A percentile compares a stretch with the other conserved stretches of the same genome.
phyloP scores from a whole-genome alignment of 2,888 invertebrate species.

The Eristalis arbustorum region DNA sequence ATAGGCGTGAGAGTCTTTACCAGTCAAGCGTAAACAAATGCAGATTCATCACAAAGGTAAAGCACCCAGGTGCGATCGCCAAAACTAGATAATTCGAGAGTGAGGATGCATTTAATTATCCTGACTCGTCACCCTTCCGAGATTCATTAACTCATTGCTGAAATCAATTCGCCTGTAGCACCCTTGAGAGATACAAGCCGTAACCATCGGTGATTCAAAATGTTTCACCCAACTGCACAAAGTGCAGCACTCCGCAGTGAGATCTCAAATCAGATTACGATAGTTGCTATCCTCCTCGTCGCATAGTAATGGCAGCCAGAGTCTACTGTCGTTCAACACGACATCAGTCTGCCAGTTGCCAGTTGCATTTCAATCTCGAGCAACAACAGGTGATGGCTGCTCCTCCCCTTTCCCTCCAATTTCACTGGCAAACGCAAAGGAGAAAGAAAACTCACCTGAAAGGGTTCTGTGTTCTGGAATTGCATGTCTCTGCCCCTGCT shows the following conservation, averaged over 20 bases:
- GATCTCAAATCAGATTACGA: slow-evolving; percentile 50
- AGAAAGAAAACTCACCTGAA: not conserved
- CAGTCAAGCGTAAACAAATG: not conserved
- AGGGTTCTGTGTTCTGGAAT: slow-evolving; percentile 16
- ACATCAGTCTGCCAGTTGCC: slow-evolving; percentile 38
- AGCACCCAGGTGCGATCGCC: not conserved
- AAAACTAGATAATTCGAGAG: not conserved
- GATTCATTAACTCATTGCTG: not conserved
- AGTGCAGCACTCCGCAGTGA: not conserved
- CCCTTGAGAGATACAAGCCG: not conserved
- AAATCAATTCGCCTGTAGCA: not conserved
- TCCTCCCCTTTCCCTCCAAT: not conserved
- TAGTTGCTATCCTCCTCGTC: not conserved
- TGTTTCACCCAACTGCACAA: not conserved
- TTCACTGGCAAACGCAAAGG: not conserved
- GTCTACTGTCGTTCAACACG: slow-evolving; percentile 22
- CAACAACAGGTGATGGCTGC: slow-evolving; percentile 50
- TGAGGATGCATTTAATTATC: not conserved
- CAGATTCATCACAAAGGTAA: not conserved
- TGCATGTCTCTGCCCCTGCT: not conserved
- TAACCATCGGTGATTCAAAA: slow-evolving; percentile 22
- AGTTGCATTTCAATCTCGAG: slow-evolving; percentile 18
- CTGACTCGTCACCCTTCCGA: not conserved
- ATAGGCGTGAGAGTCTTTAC: not conserved
- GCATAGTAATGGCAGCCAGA: slow-evolving; percentile 5